A percentile compares a stretch with the other conserved stretches of the same genome.
Evolutionary conservation across 2,797 vertebrate species (phyloP).

Genomic region (Acipenser ruthenus): DNA sequence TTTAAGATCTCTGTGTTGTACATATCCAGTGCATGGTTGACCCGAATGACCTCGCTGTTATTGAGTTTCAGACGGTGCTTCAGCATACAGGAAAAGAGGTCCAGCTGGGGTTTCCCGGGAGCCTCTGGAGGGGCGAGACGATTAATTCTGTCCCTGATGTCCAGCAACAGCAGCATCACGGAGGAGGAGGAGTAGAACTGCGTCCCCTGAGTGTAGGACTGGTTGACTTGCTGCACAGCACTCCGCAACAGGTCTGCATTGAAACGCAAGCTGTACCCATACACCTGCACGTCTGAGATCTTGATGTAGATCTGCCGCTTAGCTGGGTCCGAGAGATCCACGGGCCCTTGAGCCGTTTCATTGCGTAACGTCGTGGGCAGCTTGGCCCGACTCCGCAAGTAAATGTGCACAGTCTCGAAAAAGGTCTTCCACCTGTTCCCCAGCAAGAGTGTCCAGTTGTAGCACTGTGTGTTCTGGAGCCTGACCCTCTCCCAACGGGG

Average conservation of each 20-base stretch:
- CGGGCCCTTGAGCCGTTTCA: constrained; percentile 88
- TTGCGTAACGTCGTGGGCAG: constrained; percentile 85
- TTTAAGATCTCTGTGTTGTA: constrained; percentile 98
- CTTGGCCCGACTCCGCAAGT: constrained; percentile 93
- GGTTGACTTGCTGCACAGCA: constrained; percentile 96
- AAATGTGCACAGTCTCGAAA: constrained; percentile 98
- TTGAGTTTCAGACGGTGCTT: constrained; percentile 96
- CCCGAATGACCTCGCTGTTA: constrained; percentile 96
- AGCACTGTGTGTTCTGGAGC: constrained; percentile 92
- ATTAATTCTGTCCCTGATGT: constrained; percentile 97
- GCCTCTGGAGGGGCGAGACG: constrained; percentile 89
- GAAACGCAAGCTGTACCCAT: constrained; percentile 93
- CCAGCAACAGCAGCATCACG: constrained; percentile 92
- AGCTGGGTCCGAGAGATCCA: constrained; percentile 90
- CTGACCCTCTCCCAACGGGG: constrained; percentile 93
- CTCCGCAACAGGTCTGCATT: constrained; percentile 91
- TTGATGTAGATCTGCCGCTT: constrained; percentile 98
- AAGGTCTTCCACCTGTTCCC: constrained; percentile 98
- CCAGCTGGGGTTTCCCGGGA: constrained; percentile 90
- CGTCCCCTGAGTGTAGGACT: constrained; percentile 92
- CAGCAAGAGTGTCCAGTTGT: constrained; percentile 94
- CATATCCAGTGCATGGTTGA: constrained; percentile 96
- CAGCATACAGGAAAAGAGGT: constrained; percentile 98
- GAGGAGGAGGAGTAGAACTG: constrained; percentile 97
- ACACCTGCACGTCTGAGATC: constrained; percentile 96